phyloP scores from a whole-genome alignment of 1,140 invertebrate genomes.

The Papilio machaon region DNA sequence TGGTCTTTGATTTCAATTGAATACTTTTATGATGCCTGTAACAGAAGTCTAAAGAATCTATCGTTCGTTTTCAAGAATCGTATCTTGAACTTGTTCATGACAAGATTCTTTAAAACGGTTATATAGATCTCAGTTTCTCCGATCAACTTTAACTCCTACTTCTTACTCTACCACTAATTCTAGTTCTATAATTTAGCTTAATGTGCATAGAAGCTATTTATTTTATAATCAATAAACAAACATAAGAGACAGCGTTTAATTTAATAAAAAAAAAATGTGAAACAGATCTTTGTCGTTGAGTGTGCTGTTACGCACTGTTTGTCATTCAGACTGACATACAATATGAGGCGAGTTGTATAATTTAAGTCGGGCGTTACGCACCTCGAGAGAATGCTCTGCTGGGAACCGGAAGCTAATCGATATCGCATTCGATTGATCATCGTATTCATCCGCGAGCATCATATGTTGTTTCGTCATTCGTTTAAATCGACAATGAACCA shows the following conservation, averaged over 20 bases:
- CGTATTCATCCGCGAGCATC: not conserved
- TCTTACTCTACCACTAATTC: no score
- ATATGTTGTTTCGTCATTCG: not conserved
- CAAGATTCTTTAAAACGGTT: no score
- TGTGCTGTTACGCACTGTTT: slow-evolving; percentile 50
- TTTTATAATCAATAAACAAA: no score
- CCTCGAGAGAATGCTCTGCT: not conserved
- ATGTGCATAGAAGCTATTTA: no score
- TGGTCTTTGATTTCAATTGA: not conserved
- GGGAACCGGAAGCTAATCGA: slow-evolving; percentile 2
- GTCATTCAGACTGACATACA: slow-evolving; percentile 33
- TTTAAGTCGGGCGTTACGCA: slow-evolving; percentile 5
- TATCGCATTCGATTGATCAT: not conserved
- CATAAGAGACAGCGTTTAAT: not conserved
- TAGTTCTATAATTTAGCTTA: no score
- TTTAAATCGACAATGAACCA: not conserved
- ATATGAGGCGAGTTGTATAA: slow-evolving; percentile 32
- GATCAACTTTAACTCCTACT: no score
- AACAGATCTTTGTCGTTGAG: slow-evolving; percentile 7
- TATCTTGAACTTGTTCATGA: no score
- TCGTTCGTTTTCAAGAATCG: no score
- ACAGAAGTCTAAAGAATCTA: no score
- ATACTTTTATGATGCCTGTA: not conserved
- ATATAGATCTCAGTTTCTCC: no score
- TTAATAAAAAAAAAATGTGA: not conserved